A percentile compares a stretch with the other conserved stretches of the same genome.
phyloP scores from a whole-genome alignment of 2,888 invertebrate species.

The Encarsia formosa region DNA sequence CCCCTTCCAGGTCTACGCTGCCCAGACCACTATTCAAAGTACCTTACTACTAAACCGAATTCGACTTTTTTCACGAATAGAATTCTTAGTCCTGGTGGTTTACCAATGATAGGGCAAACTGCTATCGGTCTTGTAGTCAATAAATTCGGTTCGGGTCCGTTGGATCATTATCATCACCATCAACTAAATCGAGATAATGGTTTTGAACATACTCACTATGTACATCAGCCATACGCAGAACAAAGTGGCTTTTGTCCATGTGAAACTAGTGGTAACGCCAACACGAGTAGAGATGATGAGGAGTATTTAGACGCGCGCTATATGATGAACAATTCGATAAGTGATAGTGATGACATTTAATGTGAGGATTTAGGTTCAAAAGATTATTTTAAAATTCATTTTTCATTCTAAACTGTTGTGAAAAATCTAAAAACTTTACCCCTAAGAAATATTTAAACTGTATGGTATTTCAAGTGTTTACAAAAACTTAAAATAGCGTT shows the following conservation, averaged over 20 bases:
- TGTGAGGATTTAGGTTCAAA: no score
- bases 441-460: no score
- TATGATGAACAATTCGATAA: constrained; percentile 39
- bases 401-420: no score
- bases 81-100: constrained; percentile 41
- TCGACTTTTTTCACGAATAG: constrained; percentile 40
- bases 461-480: no score
- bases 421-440: no score
- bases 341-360: constrained; percentile 43
- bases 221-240: constrained; percentile 15
- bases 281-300: constrained; percentile 26
- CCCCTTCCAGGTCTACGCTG: constrained; percentile 27
- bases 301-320: constrained; percentile 42
- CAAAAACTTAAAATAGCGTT: no score
- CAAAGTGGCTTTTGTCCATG: constrained; percentile 35
- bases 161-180: constrained; percentile 14
- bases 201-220: not conserved
- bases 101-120: constrained; percentile 46
- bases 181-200: not conserved
- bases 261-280: constrained; percentile 29
- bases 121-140: constrained; percentile 47
- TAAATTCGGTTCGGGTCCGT: constrained; percentile 40
- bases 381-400: no score
- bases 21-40: constrained; percentile 7
- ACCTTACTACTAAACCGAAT: no score